Percentiles rank a stretch among this genome's conserved stretches.
Evolutionary conservation across 2,888 invertebrate species (phyloP).

Genomic region (Leptinotarsa rubiginosa): DNA sequence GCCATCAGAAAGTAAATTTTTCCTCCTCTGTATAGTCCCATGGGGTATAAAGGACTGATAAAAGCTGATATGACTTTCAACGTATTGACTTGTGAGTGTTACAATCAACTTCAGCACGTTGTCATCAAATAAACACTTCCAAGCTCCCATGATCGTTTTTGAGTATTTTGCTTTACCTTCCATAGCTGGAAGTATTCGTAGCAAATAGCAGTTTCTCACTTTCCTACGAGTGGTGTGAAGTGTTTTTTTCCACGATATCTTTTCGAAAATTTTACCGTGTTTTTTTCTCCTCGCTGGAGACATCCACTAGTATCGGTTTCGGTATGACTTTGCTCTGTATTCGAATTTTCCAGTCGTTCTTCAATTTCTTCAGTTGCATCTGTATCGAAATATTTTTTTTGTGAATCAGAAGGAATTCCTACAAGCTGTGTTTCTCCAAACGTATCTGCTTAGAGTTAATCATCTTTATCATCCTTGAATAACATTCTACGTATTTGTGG

Average conservation of each 20-base stretch:
- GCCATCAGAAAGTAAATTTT: neutral
- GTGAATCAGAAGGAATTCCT: neutral
- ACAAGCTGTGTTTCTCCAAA: neutral
- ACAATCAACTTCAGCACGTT: neutral
- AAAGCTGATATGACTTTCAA: neutral
- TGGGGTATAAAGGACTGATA: neutral
- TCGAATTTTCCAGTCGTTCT: conserved; percentile 35
- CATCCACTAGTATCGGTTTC: neutral
- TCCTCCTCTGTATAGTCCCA: neutral
- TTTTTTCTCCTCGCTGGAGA: neutral
- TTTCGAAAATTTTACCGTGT: neutral
- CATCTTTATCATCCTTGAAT: neutral
- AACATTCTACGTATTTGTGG: neutral
- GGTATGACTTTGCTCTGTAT: neutral
- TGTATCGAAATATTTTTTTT: conserved; percentile 2
- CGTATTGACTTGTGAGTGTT: neutral
- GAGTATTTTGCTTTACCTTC: neutral
- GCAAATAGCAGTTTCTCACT: neutral
- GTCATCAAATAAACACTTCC: neutral
- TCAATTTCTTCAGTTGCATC: neutral
- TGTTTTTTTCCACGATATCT: neutral
- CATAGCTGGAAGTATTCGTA: neutral
- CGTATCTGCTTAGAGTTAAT: neutral
- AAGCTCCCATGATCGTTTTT: neutral
- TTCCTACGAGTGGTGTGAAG: neutral